Base-by-base conservation (phyloP, 1,140 invertebrate species). In the Amphibalanus amphitrite region DNA sequence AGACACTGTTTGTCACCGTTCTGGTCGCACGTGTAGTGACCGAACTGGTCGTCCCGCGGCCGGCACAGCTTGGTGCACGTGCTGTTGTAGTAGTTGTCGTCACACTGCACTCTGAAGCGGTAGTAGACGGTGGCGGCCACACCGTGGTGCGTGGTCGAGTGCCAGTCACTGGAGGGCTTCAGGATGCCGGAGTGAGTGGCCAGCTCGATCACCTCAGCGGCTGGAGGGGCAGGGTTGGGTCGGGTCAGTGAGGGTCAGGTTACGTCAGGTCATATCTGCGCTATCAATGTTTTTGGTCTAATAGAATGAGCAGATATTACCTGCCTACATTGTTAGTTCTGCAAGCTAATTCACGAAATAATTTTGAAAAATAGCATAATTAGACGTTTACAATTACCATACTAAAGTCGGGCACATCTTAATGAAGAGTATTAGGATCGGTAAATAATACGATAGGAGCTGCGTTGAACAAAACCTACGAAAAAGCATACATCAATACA, bases 161-260 rank as follows among this genome's bases (percentile, higher is more conserved):
- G 92, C 92, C 93, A 95, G 79, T 90, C 90, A 68, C 86, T 84
- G 75, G 90, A 90, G 68, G 92, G 93, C 77, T 92, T 85, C 76
- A 94, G 88, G 79, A 94, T 90, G 74, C 92, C 91, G 71, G 90
- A 93, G 84, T 92, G 92, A 77, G 88, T 89, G 73, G 90, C 89
- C 81, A 91, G 87, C 79, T 93, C 92, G 79, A 95, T 93, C 76
- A 93, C 84, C 28, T 75, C 73, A 1, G n/a, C 25, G 6, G 28
- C 67, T 20, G 47, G 67, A 30, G 13, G 28, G 70, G 33, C 28
- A 38, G 26, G n/a, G n/a, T n/a, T n/a, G n/a, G n/a, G n/a, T n/a
- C n/a, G n/a, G n/a, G 26, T 29, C 28, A 68, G 28, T n/a, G 1
- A n/a, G n/a, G n/a, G 69, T n/a, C 17, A 28, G 29, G 69, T 33